Percentiles rank a stretch among this genome's conserved stretches.
These are phyloP conservation scores for Lota lota DNA, from an alignment of 2,113 vertebrate genomes.

Conservation along the genomic window DNA sequence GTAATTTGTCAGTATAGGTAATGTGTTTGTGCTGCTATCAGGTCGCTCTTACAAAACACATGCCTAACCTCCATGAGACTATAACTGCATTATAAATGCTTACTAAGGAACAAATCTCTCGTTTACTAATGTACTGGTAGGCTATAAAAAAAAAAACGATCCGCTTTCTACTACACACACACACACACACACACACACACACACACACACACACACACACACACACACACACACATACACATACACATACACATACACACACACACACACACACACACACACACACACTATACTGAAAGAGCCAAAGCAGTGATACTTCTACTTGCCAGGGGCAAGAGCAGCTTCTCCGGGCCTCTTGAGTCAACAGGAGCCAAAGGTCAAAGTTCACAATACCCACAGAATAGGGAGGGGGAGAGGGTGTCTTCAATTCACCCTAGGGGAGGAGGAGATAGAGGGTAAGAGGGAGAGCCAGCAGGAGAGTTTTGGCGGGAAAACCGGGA, in stretches of 20 bases:
- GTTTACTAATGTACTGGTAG: background rate
- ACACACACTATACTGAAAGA: background rate
- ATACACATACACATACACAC: background rate
- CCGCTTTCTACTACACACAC: too few relatives aligned
- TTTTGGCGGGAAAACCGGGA: slow-evolving; percentile 62
- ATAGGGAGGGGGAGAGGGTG: slow-evolving; percentile 7
- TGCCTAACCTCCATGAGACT: too few relatives aligned
- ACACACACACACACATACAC: background rate
- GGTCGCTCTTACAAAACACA: background rate
- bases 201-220: slow-evolving; percentile 1
- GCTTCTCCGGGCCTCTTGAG: slow-evolving; percentile 51
- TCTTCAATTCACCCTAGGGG: background rate
- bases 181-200: background rate
- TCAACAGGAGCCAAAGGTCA: slow-evolving; percentile 57
- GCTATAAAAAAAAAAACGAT: background rate
- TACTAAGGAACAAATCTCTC: background rate
- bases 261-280: background rate
- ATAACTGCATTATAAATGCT: background rate
- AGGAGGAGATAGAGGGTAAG: slow-evolving; percentile 1
- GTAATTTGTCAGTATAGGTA: too few relatives aligned
- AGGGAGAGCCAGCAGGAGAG: slow-evolving; percentile 30
- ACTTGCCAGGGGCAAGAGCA: slow-evolving; percentile 43
- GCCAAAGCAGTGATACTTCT: slow-evolving; percentile 17
- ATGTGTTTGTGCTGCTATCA: background rate
- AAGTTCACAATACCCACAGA: slow-evolving; percentile 57